Percentiles rank a stretch among this genome's conserved stretches.
These are phyloP conservation scores for Smittia aterrima DNA, from an alignment of 2,888 invertebrate genomes.

Conservation along the genomic window DNA sequence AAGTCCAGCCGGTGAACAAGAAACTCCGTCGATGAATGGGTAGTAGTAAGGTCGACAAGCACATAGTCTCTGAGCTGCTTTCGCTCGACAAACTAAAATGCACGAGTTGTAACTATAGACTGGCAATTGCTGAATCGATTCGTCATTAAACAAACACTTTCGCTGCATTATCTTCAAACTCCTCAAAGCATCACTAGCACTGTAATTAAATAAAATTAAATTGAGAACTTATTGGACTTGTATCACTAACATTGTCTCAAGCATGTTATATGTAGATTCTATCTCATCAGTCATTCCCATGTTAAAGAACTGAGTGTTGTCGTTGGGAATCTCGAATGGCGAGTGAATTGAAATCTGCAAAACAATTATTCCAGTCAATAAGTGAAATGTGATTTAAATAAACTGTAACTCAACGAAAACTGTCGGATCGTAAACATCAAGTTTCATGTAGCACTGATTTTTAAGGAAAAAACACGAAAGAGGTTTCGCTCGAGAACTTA, in stretches of 20 bases:
- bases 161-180: slow-evolving; percentile 54
- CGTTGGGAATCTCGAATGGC: slow-evolving; percentile 49
- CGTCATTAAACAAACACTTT: slow-evolving; percentile 57
- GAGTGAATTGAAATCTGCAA: slow-evolving; percentile 51
- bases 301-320: slow-evolving; percentile 43
- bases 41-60: slow-evolving; percentile 55
- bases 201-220: slow-evolving; percentile 8
- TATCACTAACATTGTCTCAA: slow-evolving; percentile 51
- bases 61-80: slow-evolving; percentile 56
- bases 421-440: slow-evolving; percentile 51
- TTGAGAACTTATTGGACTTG: slow-evolving; percentile 40
- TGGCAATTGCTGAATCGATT: slow-evolving; percentile 53
- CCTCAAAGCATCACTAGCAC: slow-evolving; percentile 47
- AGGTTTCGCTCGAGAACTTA: not conserved
- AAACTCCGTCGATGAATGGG: slow-evolving; percentile 47
- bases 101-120: slow-evolving; percentile 55
- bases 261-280: slow-evolving; percentile 49
- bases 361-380: not conserved
- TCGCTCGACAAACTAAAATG: slow-evolving; percentile 56
- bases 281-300: slow-evolving; percentile 51
- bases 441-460: slow-evolving; percentile 51
- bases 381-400: not conserved
- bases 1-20: slow-evolving; percentile 9
- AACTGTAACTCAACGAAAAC: slow-evolving; percentile 44
- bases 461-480: slow-evolving; percentile 45